phyloP scores from a whole-genome alignment of 2,888 invertebrate genomes.

The Anoplius nigerrimus region DNA sequence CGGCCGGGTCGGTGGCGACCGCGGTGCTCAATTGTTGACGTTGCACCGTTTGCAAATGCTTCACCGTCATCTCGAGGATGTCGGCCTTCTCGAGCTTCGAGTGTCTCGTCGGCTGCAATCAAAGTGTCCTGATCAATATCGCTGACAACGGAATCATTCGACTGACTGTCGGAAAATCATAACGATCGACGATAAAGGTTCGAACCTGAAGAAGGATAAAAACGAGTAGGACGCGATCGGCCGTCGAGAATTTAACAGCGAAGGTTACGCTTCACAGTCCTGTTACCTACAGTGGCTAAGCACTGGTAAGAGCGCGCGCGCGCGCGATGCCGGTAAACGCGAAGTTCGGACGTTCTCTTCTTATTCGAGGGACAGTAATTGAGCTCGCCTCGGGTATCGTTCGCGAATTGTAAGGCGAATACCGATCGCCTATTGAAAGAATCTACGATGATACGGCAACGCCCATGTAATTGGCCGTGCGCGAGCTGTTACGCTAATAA shows the following conservation, averaged over 20 bases:
- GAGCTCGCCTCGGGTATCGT: neutral
- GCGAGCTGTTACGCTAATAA: constrained; percentile 49
- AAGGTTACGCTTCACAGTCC: neutral
- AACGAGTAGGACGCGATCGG: neutral
- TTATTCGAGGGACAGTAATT: constrained; percentile 38
- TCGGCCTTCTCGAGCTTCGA: constrained; percentile 97
- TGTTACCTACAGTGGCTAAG: constrained; percentile 29
- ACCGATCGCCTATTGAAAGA: constrained; percentile 41
- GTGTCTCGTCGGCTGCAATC: constrained; percentile 90
- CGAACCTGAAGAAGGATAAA: neutral
- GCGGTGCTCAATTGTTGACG: constrained; percentile 90
- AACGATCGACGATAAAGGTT: too few species aligned
- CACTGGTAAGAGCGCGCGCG: neutral
- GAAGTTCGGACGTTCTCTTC: constrained; percentile 26
- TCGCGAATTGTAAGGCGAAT: constrained; percentile 11
- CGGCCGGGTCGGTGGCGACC: constrained; percentile 88
- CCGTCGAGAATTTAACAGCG: neutral
- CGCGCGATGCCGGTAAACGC: neutral
- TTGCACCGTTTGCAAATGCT: constrained; percentile 92
- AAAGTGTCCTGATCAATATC: constrained; percentile 25
- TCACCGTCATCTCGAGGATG: constrained; percentile 95
- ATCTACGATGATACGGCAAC: constrained; percentile 41
- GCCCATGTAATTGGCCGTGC: constrained; percentile 51
- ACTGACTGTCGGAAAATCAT: neutral
- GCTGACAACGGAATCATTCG: neutral